Base-by-base conservation (phyloP, 2,113 vertebrate species). In the Corvus moneduloides region DNA sequence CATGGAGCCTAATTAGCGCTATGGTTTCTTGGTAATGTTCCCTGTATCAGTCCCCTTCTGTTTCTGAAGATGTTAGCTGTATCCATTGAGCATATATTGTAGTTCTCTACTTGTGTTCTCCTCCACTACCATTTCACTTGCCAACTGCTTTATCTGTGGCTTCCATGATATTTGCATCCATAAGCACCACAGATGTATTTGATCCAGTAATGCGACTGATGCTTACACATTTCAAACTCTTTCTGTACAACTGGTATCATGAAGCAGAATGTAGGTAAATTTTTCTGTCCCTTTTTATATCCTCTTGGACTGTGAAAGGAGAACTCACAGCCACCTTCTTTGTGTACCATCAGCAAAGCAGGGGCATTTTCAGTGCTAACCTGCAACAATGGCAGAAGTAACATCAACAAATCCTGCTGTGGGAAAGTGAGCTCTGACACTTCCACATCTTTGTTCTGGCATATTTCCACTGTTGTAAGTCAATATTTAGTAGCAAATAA, bases 381-480 rank as follows among this genome's bases (percentile, higher is more conserved):
- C 21, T 75, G 43, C 33, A 78, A 13, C 16, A 30, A 39, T 49
- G 39, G 39, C 27, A 76, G 61, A 91, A 77, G 35, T 75, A 85
- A 79, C 35, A 71, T 84, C 67, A 96, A 27, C 56, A 94, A 80
- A 79, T 30, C 21, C 48, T 67, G 26, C 46, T 61, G 48, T 87
- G 77, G 69, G 52, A 96, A 88, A 85, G 52, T 64, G 35, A 66
- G 41, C 61, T 82, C 39, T 82, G 59, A 81, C 46, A 46, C 46
- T 82, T 91, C 80, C 28, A 46, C 32, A 22, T 83, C 66, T 91
- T 91, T 93, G 39, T 20, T 80, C 44, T 91, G 79, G 61, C 84
- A 89, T 9, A 10, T 23, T 49, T 79, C 55, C 56, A 87, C 20
- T 54, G 19, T 19, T 63, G 3, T 77, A 67, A 86, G 68, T 89